Evolutionary conservation across 2,113 vertebrate species (phyloP), one percentile per base, ranked within the genome.

Genomic region (Panthera uncia): DNA sequence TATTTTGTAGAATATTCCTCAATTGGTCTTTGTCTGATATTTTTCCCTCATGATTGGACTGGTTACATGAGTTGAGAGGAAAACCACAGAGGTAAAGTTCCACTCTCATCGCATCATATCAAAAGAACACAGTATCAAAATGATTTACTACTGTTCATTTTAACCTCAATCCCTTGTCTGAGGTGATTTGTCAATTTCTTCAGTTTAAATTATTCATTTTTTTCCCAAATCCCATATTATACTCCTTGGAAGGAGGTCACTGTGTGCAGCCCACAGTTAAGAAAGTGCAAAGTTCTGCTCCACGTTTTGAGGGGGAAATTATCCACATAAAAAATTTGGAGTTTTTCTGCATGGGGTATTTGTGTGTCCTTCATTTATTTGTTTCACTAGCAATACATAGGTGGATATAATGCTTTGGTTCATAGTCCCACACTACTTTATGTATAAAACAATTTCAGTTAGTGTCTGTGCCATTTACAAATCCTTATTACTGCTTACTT

Each of bases 151-250:
- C n/a, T 76, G 16, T 41, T 21, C 9, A 48, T 31, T 7, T 36
- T 87, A n/a, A 65, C 16, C 10, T 82, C 73, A 36, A 69, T 50
- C 25, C 38, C 52, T 16, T 45, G 6, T 6, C 33, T 57, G n/a
- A n/a, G 8, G 1, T 38, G 1, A 1, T 38, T 68, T 79, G 9
- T 16, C 38, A 63, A 8, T 65, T 45, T 29, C 25, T 66, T 63
- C 21, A 18, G 0, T 93, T 31, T 63, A 52, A 33, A 45, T 90
- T 45, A 45, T n/a, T 66, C 16, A 33, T 45, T 29, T 81, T 52
- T 0, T 52, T 0, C 9, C 10, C 36, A 1, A 38, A 74, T 18
- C 14, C 16, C 7, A 29, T 41, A 55, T 0, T n/a, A 4, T 3
- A 71, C 19, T 69, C 12, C 38, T 65, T 83, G 9, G 33, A 81